phyloP scores from a whole-genome alignment of 2,797 vertebrate genomes.

The Phrynocephalus guinanensis region DNA sequence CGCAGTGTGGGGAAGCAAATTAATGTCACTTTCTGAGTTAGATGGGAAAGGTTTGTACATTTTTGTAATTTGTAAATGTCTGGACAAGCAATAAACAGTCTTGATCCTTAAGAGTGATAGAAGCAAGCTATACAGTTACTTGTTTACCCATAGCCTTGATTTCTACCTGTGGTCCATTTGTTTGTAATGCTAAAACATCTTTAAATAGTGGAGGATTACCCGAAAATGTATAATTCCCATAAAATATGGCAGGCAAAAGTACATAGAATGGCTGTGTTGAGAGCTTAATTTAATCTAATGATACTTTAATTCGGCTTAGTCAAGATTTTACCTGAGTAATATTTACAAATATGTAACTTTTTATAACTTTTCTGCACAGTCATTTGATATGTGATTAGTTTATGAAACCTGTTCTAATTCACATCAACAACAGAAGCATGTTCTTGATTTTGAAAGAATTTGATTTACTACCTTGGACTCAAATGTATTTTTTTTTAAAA shows the following conservation, averaged over 20 bases:
- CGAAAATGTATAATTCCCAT: background rate
- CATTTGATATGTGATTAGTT: conserved; percentile 22
- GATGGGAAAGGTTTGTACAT: background rate
- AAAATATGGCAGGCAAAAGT: background rate
- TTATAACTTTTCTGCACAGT: background rate
- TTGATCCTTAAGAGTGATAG: background rate
- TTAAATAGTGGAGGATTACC: background rate
- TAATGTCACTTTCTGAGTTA: background rate
- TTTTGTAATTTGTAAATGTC: background rate
- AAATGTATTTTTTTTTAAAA: conserved; percentile 29
- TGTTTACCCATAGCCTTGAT: background rate
- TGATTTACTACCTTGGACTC: conserved; percentile 31
- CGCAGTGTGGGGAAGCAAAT: background rate
- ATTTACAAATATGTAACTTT: background rate
- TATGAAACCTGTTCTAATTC: background rate
- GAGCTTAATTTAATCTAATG: background rate
- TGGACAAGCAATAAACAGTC: background rate
- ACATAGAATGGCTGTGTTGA: background rate
- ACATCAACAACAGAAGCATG: background rate
- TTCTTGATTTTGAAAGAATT: conserved; percentile 21
- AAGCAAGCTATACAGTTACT: background rate
- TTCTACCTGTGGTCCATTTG: background rate
- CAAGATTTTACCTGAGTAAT: background rate
- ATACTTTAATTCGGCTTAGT: background rate
- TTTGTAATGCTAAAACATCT: background rate